Conservation (phyloP, 1,140 invertebrate species). For the Helicoverpa zea region DNA sequence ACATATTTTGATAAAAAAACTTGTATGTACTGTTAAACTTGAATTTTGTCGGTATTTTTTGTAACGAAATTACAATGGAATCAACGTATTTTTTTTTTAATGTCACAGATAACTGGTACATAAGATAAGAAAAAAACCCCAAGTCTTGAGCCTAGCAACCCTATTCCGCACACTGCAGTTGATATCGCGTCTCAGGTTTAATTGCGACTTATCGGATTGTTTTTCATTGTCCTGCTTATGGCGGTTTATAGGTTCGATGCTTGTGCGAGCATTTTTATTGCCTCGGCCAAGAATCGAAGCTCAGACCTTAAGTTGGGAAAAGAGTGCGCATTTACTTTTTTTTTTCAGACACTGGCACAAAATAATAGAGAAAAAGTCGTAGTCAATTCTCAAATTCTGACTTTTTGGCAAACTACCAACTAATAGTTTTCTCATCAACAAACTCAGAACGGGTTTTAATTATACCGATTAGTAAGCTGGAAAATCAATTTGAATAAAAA, state of each 20-base stretch:
- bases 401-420: constrained; percentile 13
- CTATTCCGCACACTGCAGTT: constrained; percentile 28
- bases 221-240: constrained; percentile 50
- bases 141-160: constrained; percentile 10
- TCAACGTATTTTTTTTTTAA: background rate
- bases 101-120: too few species aligned
- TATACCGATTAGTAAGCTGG: constrained; percentile 24
- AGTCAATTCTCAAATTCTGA: constrained; percentile 1
- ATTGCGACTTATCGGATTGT: constrained; percentile 46
- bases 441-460: background rate
- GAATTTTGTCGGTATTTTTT: too few species aligned
- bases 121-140: too few species aligned
- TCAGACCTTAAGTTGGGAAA: background rate
- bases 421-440: constrained; percentile 5
- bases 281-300: background rate
- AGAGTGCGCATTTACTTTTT: background rate
- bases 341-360: background rate
- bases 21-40: too few species aligned
- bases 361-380: constrained; percentile 2
- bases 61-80: too few species aligned
- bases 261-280: constrained; percentile 28
- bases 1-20: too few species aligned
- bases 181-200: constrained; percentile 48
- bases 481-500: constrained; percentile 26
- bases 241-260: constrained; percentile 35